These are phyloP conservation scores for Choristoneura rosaceana DNA, from an alignment of 2,888 invertebrate genomes.

Conservation along the genomic window DNA sequence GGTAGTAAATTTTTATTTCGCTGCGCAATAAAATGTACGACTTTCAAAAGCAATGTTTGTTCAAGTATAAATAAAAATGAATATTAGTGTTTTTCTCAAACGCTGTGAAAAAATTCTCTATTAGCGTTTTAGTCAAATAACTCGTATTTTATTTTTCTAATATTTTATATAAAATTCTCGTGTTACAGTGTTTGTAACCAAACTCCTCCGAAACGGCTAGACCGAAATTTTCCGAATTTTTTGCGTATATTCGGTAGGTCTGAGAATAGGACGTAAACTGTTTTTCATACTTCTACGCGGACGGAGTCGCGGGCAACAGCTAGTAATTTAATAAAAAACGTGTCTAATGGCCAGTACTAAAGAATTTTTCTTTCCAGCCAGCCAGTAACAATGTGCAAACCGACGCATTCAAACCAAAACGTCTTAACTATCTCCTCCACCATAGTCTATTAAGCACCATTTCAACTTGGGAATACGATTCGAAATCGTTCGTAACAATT, in stretches of 20 bases:
- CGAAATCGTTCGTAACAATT: conserved; percentile 9
- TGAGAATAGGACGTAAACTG: too few relatives aligned
- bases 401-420: neutral
- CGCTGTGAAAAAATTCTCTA: neutral
- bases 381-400: conserved; percentile 38
- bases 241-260: too few relatives aligned
- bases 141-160: neutral
- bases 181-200: too few relatives aligned
- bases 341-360: conserved; percentile 26
- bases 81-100: neutral
- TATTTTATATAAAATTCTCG: too few relatives aligned
- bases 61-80: neutral
- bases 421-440: neutral
- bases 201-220: too few relatives aligned
- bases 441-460: neutral
- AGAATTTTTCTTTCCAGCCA: conserved; percentile 23
- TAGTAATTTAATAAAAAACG: conserved; percentile 7
- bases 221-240: too few relatives aligned
- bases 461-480: neutral
- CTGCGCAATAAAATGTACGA: neutral
- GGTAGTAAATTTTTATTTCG: neutral
- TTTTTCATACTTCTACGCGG: too few relatives aligned
- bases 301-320: too few relatives aligned
- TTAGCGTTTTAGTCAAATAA: neutral
- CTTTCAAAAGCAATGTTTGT: neutral